Conservation (phyloP, 2,888 invertebrate genomes). For the Acrocyrtus sp. region DNA sequence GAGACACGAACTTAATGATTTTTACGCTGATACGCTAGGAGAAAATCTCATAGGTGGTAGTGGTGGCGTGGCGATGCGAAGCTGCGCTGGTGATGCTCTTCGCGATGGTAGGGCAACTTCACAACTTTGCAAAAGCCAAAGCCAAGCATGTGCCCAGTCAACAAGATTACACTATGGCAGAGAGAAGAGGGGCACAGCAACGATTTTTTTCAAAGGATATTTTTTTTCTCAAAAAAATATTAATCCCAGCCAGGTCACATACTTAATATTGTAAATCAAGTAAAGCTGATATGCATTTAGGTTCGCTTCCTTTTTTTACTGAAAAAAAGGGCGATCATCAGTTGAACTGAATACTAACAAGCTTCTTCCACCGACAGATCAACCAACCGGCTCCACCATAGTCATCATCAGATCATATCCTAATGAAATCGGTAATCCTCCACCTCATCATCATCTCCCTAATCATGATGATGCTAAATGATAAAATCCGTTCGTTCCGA, state of each 20-base stretch:
- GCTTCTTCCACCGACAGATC: background rate
- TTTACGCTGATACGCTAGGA: background rate
- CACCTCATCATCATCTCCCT: background rate
- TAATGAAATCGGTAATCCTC: background rate
- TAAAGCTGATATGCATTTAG: background rate
- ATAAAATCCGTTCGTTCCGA: background rate
- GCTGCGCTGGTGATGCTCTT: background rate
- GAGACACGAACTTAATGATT: conserved; percentile 21
- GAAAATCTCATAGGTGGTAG: background rate
- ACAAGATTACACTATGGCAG: background rate
- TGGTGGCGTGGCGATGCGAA: too few species aligned
- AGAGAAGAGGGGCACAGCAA: background rate
- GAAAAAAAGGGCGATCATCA: background rate
- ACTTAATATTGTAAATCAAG: background rate
- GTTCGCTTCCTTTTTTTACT: background rate
- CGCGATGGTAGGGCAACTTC: background rate
- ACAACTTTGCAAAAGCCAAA: background rate
- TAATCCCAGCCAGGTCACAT: too few species aligned
- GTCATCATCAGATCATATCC: background rate
- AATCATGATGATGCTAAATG: background rate
- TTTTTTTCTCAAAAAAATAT: too few species aligned
- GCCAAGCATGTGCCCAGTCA: background rate
- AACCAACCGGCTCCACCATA: background rate
- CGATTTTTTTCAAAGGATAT: background rate
- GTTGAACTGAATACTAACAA: background rate